These are phyloP conservation scores for Cylas formicarius DNA, from an alignment of 1,140 invertebrate genomes.

Conservation along the genomic window DNA sequence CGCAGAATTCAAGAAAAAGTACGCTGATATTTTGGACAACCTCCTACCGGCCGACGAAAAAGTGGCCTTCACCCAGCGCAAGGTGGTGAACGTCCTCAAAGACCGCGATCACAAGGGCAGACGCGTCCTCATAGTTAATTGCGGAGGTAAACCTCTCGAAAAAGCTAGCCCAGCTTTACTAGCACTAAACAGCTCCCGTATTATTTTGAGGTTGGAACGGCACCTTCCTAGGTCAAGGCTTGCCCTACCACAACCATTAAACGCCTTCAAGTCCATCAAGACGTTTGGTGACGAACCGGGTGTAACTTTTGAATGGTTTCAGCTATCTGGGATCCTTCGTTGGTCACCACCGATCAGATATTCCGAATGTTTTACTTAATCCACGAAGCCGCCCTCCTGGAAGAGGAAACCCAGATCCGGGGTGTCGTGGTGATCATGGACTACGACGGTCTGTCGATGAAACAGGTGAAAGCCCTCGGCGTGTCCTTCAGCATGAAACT, in stretches of 20 bases:
- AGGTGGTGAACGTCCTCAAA: constrained; percentile 59
- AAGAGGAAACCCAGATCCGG: constrained; percentile 64
- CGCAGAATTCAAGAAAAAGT: constrained; percentile 64
- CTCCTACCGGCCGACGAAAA: constrained; percentile 60
- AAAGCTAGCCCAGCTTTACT: background rate
- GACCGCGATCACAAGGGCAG: constrained; percentile 36
- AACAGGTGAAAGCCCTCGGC: constrained; percentile 50
- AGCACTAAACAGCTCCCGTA: background rate
- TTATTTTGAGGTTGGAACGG: too few relatives aligned
- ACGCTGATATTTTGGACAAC: constrained; percentile 54
- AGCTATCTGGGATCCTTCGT: constrained; percentile 66
- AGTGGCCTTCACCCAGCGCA: constrained; percentile 54
- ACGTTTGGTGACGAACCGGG: too few relatives aligned
- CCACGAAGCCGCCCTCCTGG: constrained; percentile 63
- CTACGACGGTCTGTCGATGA: constrained; percentile 66
- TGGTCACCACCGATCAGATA: constrained; percentile 61
- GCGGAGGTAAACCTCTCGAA: constrained; percentile 25
- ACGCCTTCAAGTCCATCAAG: too few relatives aligned
- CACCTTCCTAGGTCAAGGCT: too few relatives aligned
- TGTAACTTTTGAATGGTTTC: constrained; percentile 2
- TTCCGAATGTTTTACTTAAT: constrained; percentile 73
- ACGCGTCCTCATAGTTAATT: constrained; percentile 31
- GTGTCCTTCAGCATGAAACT: constrained; percentile 66
- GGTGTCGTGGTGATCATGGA: constrained; percentile 75
- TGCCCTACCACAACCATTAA: too few relatives aligned